These are phyloP conservation scores for Heterodera filipjevi DNA, from an alignment of 2,888 invertebrate genomes.

Conservation along the genomic window DNA sequence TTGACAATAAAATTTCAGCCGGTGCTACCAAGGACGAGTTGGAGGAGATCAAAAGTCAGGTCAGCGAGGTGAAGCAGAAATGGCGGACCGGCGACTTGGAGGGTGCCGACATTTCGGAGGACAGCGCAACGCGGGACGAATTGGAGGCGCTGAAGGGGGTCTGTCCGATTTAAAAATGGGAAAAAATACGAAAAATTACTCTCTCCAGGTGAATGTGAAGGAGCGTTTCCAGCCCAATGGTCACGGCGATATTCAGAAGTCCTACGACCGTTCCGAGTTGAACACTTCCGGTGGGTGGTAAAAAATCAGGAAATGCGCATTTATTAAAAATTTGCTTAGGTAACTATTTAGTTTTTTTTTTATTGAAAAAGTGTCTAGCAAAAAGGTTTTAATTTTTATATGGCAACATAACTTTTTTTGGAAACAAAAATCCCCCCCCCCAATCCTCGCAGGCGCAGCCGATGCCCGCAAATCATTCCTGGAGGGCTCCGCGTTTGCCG, in stretches of 20 bases:
- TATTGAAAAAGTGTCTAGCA: no score
- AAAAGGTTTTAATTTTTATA: no score
- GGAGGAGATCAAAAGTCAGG: conserved; percentile 40
- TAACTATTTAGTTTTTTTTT: no score
- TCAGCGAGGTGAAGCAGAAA: conserved; percentile 63
- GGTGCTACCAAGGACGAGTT: conserved; percentile 32
- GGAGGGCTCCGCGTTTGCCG: conserved; percentile 18
- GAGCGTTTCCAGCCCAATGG: conserved; percentile 60
- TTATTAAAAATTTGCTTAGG: no score
- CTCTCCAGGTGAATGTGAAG: conserved; percentile 47
- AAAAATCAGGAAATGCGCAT: neutral
- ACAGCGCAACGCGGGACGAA: conserved; percentile 55
- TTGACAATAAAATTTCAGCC: neutral
- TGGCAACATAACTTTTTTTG: no score
- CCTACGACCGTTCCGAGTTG: conserved; percentile 57
- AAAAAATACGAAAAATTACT: no score
- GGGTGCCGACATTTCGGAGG: conserved; percentile 54
- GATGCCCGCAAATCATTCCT: conserved; percentile 24
- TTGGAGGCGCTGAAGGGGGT: conserved; percentile 57
- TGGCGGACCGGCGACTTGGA: conserved; percentile 65
- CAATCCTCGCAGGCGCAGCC: conserved; percentile 18
- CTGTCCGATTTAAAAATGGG: no score
- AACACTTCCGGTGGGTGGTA: conserved; percentile 54
- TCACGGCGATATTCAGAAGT: conserved; percentile 48
- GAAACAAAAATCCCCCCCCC: neutral